Evolutionary conservation across 2,113 vertebrate genomes (phyloP).

Genomic region (Zosterops lateralis): DNA sequence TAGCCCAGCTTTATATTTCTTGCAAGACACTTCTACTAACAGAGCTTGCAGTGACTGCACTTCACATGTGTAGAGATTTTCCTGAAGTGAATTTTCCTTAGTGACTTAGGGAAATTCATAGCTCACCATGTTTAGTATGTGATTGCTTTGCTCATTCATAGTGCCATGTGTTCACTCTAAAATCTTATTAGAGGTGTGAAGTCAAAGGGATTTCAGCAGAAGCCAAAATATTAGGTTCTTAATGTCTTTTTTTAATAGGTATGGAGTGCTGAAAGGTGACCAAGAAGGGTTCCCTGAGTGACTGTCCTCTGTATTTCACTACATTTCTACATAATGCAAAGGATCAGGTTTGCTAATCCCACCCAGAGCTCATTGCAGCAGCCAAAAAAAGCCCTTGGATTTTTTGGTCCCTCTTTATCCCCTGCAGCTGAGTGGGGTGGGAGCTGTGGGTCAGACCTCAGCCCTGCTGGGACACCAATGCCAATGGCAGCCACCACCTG

Average conservation of each 20-base stretch:
- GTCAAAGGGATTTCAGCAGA: background rate
- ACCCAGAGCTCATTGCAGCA: rapidly evolving
- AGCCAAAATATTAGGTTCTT: background rate
- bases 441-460: background rate
- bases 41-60: background rate
- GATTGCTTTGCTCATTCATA: background rate
- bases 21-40: background rate
- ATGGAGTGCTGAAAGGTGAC: background rate
- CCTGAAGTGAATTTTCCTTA: background rate
- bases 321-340: background rate
- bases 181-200: background rate
- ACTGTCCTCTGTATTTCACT: background rate
- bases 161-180: background rate
- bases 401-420: background rate
- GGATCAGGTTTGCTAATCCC: background rate
- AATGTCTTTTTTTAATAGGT: background rate
- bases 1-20: background rate
- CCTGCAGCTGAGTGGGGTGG: background rate
- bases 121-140: background rate
- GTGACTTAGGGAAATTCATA: background rate
- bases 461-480: background rate
- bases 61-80: background rate
- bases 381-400: background rate
- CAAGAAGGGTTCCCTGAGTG: background rate
- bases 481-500: rapidly evolving